phyloP scores from a whole-genome alignment of 2,888 invertebrate genomes.

The Yponomeuta cagnagella region DNA sequence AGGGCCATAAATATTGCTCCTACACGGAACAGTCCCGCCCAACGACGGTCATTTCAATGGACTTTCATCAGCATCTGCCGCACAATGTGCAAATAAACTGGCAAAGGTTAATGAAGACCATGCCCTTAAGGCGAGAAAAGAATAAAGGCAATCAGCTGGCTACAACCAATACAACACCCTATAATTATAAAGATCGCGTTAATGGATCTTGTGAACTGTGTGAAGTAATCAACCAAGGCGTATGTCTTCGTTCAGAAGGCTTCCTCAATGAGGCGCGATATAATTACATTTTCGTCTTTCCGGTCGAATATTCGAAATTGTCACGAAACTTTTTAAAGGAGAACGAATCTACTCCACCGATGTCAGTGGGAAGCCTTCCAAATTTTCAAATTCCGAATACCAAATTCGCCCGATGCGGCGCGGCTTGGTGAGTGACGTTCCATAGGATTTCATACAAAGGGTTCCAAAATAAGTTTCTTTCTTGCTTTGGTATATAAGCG shows the following conservation, averaged over 20 bases:
- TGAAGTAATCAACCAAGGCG: constrained; percentile 5
- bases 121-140: background rate
- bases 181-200: constrained; percentile 12
- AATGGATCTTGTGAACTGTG: constrained; percentile 4
- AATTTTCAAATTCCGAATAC: too few relatives aligned
- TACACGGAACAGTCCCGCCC: constrained; percentile 35
- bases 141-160: constrained; percentile 7
- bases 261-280: background rate
- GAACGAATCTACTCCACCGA: too few relatives aligned
- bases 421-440: too few relatives aligned
- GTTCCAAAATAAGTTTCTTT: too few relatives aligned
- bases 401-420: too few relatives aligned
- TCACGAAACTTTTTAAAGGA: too few relatives aligned
- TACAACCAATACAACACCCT: constrained; percentile 1
- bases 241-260: background rate
- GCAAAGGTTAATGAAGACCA: constrained; percentile 15
- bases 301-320: too few relatives aligned
- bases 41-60: constrained; percentile 28
- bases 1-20: constrained; percentile 47
- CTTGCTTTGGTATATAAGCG: too few relatives aligned
- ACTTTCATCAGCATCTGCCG: constrained; percentile 40
- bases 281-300: too few relatives aligned
- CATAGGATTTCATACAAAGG: too few relatives aligned
- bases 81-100: constrained; percentile 29
- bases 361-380: too few relatives aligned